A percentile compares a stretch with the other conserved stretches of the same genome.
Conservation (phyloP, 37 sponge, comb jelly and placozoan species). For the Spongia lamella region DNA sequence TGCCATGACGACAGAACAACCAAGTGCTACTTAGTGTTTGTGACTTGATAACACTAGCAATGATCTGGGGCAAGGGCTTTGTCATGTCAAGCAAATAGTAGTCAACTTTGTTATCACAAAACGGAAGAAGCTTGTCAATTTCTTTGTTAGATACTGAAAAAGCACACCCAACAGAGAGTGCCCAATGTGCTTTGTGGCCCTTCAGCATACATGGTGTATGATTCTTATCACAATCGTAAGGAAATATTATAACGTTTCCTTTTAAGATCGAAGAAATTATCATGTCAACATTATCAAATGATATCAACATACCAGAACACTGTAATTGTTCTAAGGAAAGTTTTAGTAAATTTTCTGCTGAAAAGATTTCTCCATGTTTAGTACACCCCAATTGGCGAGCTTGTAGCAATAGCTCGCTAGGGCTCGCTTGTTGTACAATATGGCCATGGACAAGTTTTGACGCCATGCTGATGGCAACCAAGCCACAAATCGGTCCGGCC, state of each 20-base stretch:
- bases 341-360: slow-evolving; percentile 15
- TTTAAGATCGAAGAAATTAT: background rate
- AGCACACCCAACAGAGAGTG: slow-evolving; percentile 40
- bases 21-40: no score
- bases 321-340: slow-evolving; percentile 15
- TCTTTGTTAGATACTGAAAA: no score
- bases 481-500: slow-evolving; percentile 56
- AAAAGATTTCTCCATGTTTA: slow-evolving; percentile 57
- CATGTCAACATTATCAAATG: background rate
- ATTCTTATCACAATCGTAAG: slow-evolving; percentile 65
- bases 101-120: no score
- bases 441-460: slow-evolving; percentile 3
- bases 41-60: no score
- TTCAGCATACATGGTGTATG: slow-evolving; percentile 51
- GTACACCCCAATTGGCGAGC: slow-evolving; percentile 6
- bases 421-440: background rate
- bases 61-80: no score
- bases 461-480: slow-evolving; percentile 51
- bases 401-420: slow-evolving; percentile 11
- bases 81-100: no score
- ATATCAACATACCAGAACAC: background rate
- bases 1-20: slow-evolving; percentile 41
- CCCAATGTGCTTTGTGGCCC: slow-evolving; percentile 71
- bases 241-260: slow-evolving; percentile 28
- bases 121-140: no score